Conservation (phyloP, 2,797 vertebrate genomes). For the Rhabdophis nuchalis region DNA sequence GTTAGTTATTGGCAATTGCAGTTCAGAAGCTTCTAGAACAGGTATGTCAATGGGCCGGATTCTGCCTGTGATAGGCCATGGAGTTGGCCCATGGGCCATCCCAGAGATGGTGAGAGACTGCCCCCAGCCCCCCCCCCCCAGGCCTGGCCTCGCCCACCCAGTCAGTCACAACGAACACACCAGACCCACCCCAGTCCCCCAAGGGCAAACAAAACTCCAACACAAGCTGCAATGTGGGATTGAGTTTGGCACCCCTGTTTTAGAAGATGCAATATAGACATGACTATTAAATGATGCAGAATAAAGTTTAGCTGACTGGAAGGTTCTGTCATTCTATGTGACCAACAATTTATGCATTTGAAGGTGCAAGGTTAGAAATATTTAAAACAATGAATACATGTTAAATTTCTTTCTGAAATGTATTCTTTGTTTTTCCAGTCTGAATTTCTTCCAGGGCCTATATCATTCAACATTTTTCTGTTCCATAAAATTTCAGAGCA, state of each 20-base stretch:
- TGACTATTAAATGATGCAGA: not conserved
- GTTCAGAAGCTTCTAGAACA: not conserved
- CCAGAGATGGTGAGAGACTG: not conserved
- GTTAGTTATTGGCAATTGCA: not conserved
- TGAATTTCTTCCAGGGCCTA: not conserved
- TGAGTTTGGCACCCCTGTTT: not conserved
- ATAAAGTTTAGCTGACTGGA: not conserved
- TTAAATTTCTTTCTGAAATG: not conserved
- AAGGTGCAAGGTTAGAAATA: not conserved
- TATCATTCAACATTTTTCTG: not conserved
- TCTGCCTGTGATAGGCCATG: not conserved
- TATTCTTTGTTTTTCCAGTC: not conserved
- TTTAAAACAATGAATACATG: not conserved
- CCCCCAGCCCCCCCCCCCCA: fast-evolving
- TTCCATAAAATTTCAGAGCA: not conserved
- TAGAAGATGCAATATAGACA: not conserved
- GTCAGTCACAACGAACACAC: not conserved
- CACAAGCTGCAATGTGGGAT: fast-evolving
- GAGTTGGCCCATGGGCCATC: not conserved
- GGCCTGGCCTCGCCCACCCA: not conserved
- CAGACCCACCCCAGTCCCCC: not conserved
- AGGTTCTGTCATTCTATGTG: not conserved
- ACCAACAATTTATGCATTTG: not conserved
- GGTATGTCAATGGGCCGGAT: too few species aligned
- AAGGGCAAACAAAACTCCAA: not conserved